Evolutionary conservation across 2,113 vertebrate species (phyloP), one percentile per base, ranked within the genome.

Genomic region (Sitta europaea): DNA sequence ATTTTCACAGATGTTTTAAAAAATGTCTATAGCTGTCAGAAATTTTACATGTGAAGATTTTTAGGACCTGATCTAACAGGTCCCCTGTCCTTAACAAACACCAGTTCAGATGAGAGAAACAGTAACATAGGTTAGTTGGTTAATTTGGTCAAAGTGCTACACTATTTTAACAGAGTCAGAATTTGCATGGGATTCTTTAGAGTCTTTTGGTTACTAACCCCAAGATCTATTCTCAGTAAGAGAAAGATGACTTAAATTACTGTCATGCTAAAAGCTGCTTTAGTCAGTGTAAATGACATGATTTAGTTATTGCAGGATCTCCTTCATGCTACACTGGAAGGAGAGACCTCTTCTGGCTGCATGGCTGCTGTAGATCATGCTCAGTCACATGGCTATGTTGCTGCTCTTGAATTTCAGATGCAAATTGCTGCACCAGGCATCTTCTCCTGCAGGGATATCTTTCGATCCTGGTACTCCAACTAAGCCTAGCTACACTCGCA

Each of bases 351-450:
- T 75, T 65, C 25, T 72, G 31, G 27, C 16, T 6, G 2, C 6
- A 1, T 43, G 62, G 11, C 36, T 82, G 79, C 55, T 51, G 21
- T 63, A 11, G 73, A 5, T 93, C 65, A 10, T 75, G 50, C 35
- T 83, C 71, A 87, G 67, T 91, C 89, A 75, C 47, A 1, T 42
- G 19, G 12, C 63, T 85, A 1, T 70, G 10, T 95, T 85, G 17
- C 58, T 96, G 57, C 36, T 88, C 45, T 97, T 95, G 65, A 88
- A 94, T 97, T 97, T 79, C 86, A 99, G 99, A 94, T 98, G 98
- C 85, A 99, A 99, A 96, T 96, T 99, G 83, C 97, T 98, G 94
- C 98, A 98, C 96, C 98, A 98, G 87, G 95, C 97, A 0, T 90
- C 97, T 91, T 95, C 98, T 81, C 98, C 98, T 40, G 43, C 98